These are phyloP conservation scores for Uloborus plumipes DNA, from an alignment of 2,888 invertebrate genomes.

Conservation along the genomic window DNA sequence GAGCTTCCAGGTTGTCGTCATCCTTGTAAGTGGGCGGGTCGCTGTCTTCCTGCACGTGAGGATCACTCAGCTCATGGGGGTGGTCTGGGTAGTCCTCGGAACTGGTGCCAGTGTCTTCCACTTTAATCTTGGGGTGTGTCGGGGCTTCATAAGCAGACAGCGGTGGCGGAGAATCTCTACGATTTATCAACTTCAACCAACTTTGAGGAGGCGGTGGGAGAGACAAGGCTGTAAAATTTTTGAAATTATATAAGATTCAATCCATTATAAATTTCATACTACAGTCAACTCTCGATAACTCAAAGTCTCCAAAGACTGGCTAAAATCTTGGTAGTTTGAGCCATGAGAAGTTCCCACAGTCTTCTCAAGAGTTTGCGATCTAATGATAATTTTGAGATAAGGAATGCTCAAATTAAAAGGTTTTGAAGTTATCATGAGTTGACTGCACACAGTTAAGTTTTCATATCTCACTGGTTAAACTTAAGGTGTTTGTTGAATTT, in stretches of 20 bases:
- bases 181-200: conserved; percentile 13
- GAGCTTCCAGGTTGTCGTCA: conserved; percentile 52
- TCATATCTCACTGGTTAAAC: no score
- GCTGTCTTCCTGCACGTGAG: conserved; percentile 21
- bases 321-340: no score
- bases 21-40: conserved; percentile 47
- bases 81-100: conserved; percentile 5
- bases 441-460: no score
- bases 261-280: no score
- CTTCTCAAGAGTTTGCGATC: no score
- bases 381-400: no score
- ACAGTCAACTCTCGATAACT: no score
- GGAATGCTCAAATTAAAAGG: no score
- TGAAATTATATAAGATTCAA: neutral
- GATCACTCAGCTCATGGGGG: conserved; percentile 20
- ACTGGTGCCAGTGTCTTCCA: neutral
- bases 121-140: conserved; percentile 2
- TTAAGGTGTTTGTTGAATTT: no score
- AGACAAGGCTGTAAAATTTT: conserved; percentile 5
- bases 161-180: neutral
- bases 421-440: no score
- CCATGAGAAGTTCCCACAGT: no score
- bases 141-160: neutral
- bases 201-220: conserved; percentile 27
- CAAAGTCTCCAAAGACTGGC: no score